These are phyloP conservation scores for Poecilia picta DNA, from an alignment of 2,797 vertebrate species.

Conservation along the genomic window DNA sequence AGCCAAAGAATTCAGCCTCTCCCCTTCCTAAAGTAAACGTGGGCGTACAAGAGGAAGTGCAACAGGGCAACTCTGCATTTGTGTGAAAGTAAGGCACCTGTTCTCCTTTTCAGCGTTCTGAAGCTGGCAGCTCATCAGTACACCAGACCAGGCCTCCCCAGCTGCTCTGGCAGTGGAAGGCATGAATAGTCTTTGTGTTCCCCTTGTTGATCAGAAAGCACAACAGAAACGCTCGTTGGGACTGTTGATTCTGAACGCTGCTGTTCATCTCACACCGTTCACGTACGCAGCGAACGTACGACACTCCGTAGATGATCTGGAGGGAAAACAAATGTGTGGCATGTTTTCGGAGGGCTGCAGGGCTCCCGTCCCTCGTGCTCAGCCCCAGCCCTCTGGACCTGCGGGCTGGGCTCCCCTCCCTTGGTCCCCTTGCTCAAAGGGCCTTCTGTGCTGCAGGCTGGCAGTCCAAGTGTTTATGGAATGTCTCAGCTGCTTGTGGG, in stretches of 20 bases:
- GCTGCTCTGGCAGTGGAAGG: slow-evolving; percentile 65
- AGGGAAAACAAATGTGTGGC: slow-evolving; percentile 34
- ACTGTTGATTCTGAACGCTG: background rate
- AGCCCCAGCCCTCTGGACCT: slow-evolving; percentile 50
- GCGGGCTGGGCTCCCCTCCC: slow-evolving; percentile 61
- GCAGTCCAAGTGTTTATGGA: slow-evolving; percentile 78
- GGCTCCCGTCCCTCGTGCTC: slow-evolving; percentile 66
- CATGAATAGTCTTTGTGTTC: slow-evolving; percentile 69
- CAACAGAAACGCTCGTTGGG: slow-evolving; percentile 38
- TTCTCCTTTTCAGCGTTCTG: slow-evolving; percentile 64
- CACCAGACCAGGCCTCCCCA: slow-evolving; percentile 57
- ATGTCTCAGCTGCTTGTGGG: slow-evolving; percentile 80
- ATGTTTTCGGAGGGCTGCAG: slow-evolving; percentile 52
- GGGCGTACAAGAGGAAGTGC: slow-evolving; percentile 50
- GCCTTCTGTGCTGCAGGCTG: slow-evolving; percentile 77
- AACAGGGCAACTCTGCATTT: slow-evolving; percentile 22
- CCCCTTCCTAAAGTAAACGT: slow-evolving; percentile 66
- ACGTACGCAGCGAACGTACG: slow-evolving; percentile 4
- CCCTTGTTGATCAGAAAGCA: slow-evolving; percentile 19
- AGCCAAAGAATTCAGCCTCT: slow-evolving; percentile 63
- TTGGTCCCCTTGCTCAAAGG: slow-evolving; percentile 71
- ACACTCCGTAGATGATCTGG: slow-evolving; percentile 26
- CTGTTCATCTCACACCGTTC: slow-evolving; percentile 9
- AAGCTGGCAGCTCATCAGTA: slow-evolving; percentile 67
- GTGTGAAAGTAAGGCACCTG: slow-evolving; percentile 64